phyloP scores from a whole-genome alignment of 2,797 vertebrate species.

The Mareca penelope region DNA sequence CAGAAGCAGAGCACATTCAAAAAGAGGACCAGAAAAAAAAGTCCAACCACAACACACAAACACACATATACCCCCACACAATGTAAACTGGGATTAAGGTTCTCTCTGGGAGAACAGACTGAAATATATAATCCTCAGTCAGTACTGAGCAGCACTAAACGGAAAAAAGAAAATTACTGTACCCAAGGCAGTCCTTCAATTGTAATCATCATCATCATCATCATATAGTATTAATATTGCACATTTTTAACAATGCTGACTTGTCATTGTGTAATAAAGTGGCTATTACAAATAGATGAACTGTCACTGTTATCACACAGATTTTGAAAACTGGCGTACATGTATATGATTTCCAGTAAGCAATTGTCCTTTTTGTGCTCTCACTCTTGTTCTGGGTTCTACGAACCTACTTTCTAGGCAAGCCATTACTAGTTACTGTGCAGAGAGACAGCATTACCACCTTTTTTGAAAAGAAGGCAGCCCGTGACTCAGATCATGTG shows the following conservation, averaged over 20 bases:
- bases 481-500: background rate
- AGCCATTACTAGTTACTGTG: background rate
- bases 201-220: background rate
- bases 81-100: background rate
- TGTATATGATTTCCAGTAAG: background rate
- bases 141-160: background rate
- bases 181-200: background rate
- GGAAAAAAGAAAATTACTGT: background rate
- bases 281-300: background rate
- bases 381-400: background rate
- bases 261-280: background rate
- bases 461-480: background rate
- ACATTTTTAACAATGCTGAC: background rate
- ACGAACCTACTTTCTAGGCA: background rate
- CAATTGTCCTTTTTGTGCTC: background rate
- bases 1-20: background rate
- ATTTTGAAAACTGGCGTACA: background rate
- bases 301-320: background rate
- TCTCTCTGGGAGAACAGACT: background rate
- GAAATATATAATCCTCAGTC: too few relatives aligned
- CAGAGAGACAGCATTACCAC: background rate
- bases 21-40: background rate
- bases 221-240: background rate
- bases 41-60: too few relatives aligned
- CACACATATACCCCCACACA: rapidly evolving